These are phyloP conservation scores for Argyresthia albistria DNA, from an alignment of 2,888 invertebrate species.

Conservation along the genomic window DNA sequence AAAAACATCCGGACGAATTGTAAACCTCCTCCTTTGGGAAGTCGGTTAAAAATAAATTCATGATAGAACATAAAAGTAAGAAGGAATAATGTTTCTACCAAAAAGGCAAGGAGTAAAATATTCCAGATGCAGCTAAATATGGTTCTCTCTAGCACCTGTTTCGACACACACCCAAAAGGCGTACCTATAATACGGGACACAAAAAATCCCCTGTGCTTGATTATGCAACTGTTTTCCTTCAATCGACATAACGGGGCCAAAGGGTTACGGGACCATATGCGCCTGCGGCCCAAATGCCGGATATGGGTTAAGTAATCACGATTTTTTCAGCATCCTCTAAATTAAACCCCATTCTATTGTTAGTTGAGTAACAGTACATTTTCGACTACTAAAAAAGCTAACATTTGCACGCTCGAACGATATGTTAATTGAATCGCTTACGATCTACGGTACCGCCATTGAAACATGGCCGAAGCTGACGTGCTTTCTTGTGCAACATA, in stretches of 20 bases:
- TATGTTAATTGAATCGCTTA: slow-evolving; percentile 49
- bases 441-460: slow-evolving; percentile 28
- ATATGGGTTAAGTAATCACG: slow-evolving; percentile 70
- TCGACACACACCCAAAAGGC: slow-evolving; percentile 29
- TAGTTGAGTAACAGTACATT: slow-evolving; percentile 44
- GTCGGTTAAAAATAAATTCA: too few relatives aligned
- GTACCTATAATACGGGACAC: slow-evolving; percentile 7
- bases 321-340: slow-evolving; percentile 48
- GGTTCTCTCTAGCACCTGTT: slow-evolving; percentile 30
- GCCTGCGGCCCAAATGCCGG: slow-evolving; percentile 40
- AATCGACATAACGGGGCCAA: slow-evolving; percentile 64
- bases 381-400: slow-evolving; percentile 27
- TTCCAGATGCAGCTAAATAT: not conserved
- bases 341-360: slow-evolving; percentile 56
- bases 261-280: slow-evolving; percentile 66
- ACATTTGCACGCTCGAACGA: slow-evolving; percentile 48
- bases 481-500: slow-evolving; percentile 26
- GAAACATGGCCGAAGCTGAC: slow-evolving; percentile 18
- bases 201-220: slow-evolving; percentile 35
- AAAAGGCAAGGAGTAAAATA: too few relatives aligned
- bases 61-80: too few relatives aligned
- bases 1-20: too few relatives aligned
- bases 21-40: too few relatives aligned
- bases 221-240: slow-evolving; percentile 55
- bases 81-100: too few relatives aligned